Percentiles rank a stretch among this genome's conserved stretches.
phyloP scores from a whole-genome alignment of 2,888 invertebrate genomes.

The Lithophane semibrunnea region DNA sequence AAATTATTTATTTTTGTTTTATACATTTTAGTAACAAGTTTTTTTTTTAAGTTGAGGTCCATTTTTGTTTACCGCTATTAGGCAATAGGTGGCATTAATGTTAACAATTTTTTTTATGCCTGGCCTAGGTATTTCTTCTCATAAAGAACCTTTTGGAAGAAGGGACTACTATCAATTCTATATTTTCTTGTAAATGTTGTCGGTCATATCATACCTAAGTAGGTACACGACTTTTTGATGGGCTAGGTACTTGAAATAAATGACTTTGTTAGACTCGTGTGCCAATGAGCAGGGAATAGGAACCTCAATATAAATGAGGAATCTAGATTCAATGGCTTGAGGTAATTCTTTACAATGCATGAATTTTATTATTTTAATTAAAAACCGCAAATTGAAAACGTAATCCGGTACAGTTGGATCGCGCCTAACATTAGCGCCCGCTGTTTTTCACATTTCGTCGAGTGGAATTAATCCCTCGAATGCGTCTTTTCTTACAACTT shows the following conservation, averaged over 20 bases:
- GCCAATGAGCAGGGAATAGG: background rate
- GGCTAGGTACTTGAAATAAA: background rate
- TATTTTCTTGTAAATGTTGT: too few relatives aligned
- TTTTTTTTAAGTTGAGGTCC: too few relatives aligned
- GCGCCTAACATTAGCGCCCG: background rate
- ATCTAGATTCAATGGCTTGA: background rate
- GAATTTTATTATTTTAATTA: background rate
- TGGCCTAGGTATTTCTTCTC: too few relatives aligned
- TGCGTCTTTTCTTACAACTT: conserved; percentile 4
- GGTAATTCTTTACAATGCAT: background rate
- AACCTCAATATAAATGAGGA: background rate
- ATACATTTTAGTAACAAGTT: too few relatives aligned
- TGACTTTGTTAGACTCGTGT: background rate
- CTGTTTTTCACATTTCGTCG: background rate
- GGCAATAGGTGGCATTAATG: too few relatives aligned
- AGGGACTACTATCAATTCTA: too few relatives aligned
- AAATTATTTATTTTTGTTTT: too few relatives aligned
- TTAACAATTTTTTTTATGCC: too few relatives aligned
- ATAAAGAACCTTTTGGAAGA: too few relatives aligned
- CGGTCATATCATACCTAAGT: too few relatives aligned
- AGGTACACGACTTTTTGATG: background rate
- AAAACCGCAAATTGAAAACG: background rate
- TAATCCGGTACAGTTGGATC: background rate
- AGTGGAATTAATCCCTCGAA: conserved; percentile 9
- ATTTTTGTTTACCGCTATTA: too few relatives aligned